These are phyloP conservation scores for Probaryconus sp. DNA, from an alignment of 1,140 invertebrate genomes.

Conservation along the genomic window DNA sequence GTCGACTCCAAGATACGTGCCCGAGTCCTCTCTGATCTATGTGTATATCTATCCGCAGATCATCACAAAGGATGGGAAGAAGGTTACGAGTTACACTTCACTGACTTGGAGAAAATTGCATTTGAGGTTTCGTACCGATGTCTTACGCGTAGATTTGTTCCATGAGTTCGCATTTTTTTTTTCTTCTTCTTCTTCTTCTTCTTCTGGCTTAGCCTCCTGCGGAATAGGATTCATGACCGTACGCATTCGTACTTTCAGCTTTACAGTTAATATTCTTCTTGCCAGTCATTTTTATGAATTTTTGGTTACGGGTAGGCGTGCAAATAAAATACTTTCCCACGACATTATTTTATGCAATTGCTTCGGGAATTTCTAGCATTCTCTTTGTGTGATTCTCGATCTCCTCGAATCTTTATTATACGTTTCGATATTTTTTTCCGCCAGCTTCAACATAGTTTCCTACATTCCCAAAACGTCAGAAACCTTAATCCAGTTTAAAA, in stretches of 20 bases:
- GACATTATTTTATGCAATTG: constrained; percentile 13
- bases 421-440: too few relatives aligned
- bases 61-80: constrained; percentile 55
- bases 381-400: too few relatives aligned
- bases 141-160: constrained; percentile 33
- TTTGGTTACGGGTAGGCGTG: constrained; percentile 21
- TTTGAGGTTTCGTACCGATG: constrained; percentile 37
- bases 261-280: constrained; percentile 39
- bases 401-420: too few relatives aligned
- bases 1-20: constrained; percentile 42
- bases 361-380: not conserved
- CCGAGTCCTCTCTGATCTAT: constrained; percentile 47
- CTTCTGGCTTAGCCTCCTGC: constrained; percentile 9
- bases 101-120: constrained; percentile 52
- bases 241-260: constrained; percentile 34
- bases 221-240: not conserved
- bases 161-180: constrained; percentile 36
- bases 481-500: too few relatives aligned
- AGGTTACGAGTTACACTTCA: constrained; percentile 55
- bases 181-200: not conserved
- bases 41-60: constrained; percentile 46
- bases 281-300: constrained; percentile 24
- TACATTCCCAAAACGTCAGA: too few relatives aligned
- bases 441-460: too few relatives aligned
- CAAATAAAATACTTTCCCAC: constrained; percentile 45